Percentiles rank a stretch among this genome's conserved stretches.
Conservation (phyloP, 2,888 invertebrate genomes). For the Plebejus anna region DNA sequence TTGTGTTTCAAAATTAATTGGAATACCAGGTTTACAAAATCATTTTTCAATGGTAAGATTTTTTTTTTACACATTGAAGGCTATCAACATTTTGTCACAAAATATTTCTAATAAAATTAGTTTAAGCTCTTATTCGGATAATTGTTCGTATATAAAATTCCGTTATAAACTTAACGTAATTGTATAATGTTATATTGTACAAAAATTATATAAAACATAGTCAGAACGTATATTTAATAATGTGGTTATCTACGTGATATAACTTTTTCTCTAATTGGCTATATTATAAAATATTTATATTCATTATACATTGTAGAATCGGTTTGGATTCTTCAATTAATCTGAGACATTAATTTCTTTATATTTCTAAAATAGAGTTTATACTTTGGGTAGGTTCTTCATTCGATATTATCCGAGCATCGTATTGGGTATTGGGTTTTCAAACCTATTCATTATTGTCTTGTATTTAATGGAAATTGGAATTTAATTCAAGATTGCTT, state of each 20-base stretch:
- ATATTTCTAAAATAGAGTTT: neutral
- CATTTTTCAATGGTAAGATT: neutral
- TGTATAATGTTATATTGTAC: constrained; percentile 6
- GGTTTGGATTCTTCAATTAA: constrained; percentile 1
- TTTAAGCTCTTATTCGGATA: neutral
- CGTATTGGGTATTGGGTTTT: neutral
- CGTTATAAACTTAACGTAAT: neutral
- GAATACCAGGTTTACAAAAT: neutral
- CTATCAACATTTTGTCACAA: neutral
- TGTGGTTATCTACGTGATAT: constrained; percentile 1
- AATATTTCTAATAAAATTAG: neutral
- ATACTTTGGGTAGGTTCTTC: neutral
- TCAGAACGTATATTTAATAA: constrained; percentile 3
- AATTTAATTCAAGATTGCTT: neutral
- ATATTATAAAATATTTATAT: neutral
- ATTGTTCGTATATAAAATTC: neutral
- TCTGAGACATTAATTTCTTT: neutral
- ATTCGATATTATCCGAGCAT: neutral
- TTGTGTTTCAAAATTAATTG: neutral
- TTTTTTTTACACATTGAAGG: neutral
- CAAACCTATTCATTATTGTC: neutral
- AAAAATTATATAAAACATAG: constrained; percentile 7
- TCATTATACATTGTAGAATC: neutral
- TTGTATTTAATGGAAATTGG: neutral
- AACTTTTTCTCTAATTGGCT: constrained; percentile 1